Evolutionary conservation across 2,888 invertebrate genomes (phyloP), one percentile per base, ranked within the genome.

Genomic region (Tenthredo mesomela): DNA sequence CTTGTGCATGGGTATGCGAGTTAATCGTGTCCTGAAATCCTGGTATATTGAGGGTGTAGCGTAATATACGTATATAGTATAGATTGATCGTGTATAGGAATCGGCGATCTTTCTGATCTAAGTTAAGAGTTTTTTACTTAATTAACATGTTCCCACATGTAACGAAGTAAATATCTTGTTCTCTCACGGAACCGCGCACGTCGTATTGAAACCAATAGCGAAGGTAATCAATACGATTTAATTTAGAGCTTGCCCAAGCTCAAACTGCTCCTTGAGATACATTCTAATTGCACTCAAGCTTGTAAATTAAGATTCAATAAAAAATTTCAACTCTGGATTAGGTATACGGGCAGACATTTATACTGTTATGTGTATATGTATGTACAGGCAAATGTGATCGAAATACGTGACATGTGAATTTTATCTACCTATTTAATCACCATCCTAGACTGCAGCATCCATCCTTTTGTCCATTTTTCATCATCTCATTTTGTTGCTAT

Each of bases 251-350:
- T 87, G 88, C 88, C 87, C 85, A 87, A 87, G 87, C 85, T 85
- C 85, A 84, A 87, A 89, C 87, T 88, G 87, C 87, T 86, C 70
- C 82, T 67, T 85, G 70, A 85, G 88, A 88, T n/a, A n/a, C 88
- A 88, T 86, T 89, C 88, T 90, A 91, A 91, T 91, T 90, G 89
- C 88, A 89, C 87, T 87, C 88, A 87, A 87, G 87, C 87, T 86
- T 87, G 88, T 88, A 89, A 88, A 90, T 89, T 89, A 87, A 88
- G 86, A 87, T 88, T 89, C 89, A 86, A 87, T 85, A 86, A 87
- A 89, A 90, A 89, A 85, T 61, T 58, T 12, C 47, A 18, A 10
- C 75, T n/a, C 29, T 18, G 54, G 9, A 33, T 29, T n/a, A n/a
- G n/a, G 2, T 6, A 73, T 5, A 25, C 15, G 25, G 12, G 25